These are phyloP conservation scores for Beaufortia kweichowensis DNA, from an alignment of 2,113 vertebrate genomes.

Conservation along the genomic window DNA sequence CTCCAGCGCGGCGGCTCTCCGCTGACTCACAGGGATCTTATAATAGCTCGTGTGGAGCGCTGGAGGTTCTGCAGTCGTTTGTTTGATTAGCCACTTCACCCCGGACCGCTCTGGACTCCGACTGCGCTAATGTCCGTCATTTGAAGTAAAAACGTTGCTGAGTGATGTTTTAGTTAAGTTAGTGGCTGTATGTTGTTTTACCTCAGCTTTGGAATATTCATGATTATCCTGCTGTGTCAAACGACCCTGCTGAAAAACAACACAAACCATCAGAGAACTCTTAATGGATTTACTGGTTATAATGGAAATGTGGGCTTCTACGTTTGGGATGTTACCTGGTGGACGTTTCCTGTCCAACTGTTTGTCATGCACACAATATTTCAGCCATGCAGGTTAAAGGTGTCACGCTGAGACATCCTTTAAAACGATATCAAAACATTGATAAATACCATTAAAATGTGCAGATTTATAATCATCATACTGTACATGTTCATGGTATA, in stretches of 20 bases:
- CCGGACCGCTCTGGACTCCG: not conserved
- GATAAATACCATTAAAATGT: too few species aligned
- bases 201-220: not conserved
- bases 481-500: too few species aligned
- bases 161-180: not conserved
- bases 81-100: slow-evolving; percentile 38
- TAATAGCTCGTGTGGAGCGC: not conserved
- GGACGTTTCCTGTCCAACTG: too few species aligned
- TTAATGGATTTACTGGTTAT: not conserved
- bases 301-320: too few species aligned
- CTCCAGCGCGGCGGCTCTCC: not conserved
- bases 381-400: too few species aligned
- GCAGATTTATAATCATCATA: too few species aligned
- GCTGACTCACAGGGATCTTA: slow-evolving; percentile 21
- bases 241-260: not conserved
- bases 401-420: too few species aligned
- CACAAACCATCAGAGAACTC: not conserved
- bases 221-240: not conserved
- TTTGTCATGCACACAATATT: too few species aligned
- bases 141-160: not conserved
- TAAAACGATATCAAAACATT: too few species aligned
- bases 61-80: not conserved
- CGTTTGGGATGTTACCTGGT: too few species aligned
- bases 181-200: not conserved
- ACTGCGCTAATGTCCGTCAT: not conserved